Evolutionary conservation across 2,113 vertebrate species (phyloP).

Genomic region (mouse (Mus musculus)): GRCm39 chr7:116195001-116195500

Average conservation of each 20-base stretch:
- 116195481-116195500: neutral
- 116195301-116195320: neutral
- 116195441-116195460: too few species aligned
- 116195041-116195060: neutral
- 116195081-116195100: neutral
- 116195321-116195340: neutral
- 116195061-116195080: neutral
- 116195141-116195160: neutral
- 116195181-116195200: neutral
- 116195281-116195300: neutral
- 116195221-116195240: neutral
- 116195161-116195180: neutral
- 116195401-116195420: neutral
- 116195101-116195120: neutral
- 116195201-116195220: neutral
- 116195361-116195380: neutral
- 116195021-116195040: neutral
- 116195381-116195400: neutral
- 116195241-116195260: neutral
- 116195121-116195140: neutral
- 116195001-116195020: neutral
- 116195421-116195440: neutral
- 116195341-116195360: neutral
- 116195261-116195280: neutral
- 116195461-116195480: neutral